These are phyloP conservation scores for Platynereis dumerilii DNA, from an alignment of 2,888 invertebrate genomes.

Conservation along the genomic window DNA sequence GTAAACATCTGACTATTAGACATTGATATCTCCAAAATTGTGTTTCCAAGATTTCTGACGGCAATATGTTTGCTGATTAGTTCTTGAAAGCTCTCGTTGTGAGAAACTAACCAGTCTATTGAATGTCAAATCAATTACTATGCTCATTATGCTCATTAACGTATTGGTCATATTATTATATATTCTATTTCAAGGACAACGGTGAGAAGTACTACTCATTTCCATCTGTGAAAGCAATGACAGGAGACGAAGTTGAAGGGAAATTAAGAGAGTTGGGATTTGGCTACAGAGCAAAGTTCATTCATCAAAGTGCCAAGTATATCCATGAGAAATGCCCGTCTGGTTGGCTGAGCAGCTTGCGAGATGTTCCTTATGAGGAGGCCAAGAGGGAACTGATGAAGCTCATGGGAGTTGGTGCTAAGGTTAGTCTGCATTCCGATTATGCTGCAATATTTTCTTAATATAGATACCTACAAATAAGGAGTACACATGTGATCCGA, in stretches of 20 bases:
- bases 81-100: too few relatives aligned
- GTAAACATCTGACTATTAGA: too few relatives aligned
- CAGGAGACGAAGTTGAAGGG: slow-evolving; percentile 71
- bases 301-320: slow-evolving; percentile 52
- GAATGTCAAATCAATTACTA: too few relatives aligned
- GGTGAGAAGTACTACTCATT: slow-evolving; percentile 77
- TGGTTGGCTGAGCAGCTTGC: slow-evolving; percentile 77
- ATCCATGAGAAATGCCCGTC: slow-evolving; percentile 75
- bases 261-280: slow-evolving; percentile 70
- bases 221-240: slow-evolving; percentile 69
- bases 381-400: slow-evolving; percentile 78
- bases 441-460: too few relatives aligned
- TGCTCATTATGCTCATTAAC: too few relatives aligned
- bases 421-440: slow-evolving; percentile 74
- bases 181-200: slow-evolving; percentile 59
- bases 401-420: slow-evolving; percentile 90
- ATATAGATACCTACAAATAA: too few relatives aligned
- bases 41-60: too few relatives aligned
- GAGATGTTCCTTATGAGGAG: slow-evolving; percentile 70
- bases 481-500: too few relatives aligned
- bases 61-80: too few relatives aligned
- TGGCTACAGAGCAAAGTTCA: slow-evolving; percentile 54
- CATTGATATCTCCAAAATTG: too few relatives aligned
- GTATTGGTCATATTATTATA: too few relatives aligned
- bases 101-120: too few relatives aligned